Evolutionary conservation across 2,888 invertebrate species (phyloP), one percentile per base, ranked within the genome.

Genomic region (Apomyelois bistriatella): DNA sequence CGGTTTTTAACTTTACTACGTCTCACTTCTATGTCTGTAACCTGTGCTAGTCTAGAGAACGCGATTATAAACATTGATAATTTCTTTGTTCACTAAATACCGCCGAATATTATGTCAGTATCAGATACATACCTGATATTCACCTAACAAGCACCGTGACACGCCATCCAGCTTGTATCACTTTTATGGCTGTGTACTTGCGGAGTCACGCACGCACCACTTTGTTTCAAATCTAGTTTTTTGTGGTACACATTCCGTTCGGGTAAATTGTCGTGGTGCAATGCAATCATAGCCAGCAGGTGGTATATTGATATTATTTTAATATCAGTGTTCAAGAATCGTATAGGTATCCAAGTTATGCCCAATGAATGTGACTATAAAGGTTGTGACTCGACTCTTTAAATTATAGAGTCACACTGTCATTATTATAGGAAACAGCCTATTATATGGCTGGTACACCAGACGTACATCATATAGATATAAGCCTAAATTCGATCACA

Each of bases 221-320:
- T 43, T 43, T 43, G 42, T 43, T 3, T 30, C n/a, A 43, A 12
- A 43, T 43, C 43, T 43, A 43, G 43, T 43, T 43, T 22, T 43
- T 30, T 43, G 42, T 6, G 3, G 13, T 38, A 38, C 17, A 43
- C 43, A 43, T 43, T 43, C 43, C 43, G 43, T 30, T 43, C 28
- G 3, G 30, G 12, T 30, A 28, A 43, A 43, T 43, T 32, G 13
- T 13, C 30, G 43, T 43, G 30, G 8, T 43, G 30, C 13, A 43
- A 43, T 43, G 22, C 15, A n/a, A n/a, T n/a, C n/a, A n/a, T n/a
- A n/a, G n/a, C n/a, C n/a, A n/a, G n/a, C n/a, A 38, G 5, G 15
- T 38, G 36, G 22, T 22, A n/a, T 22, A 22, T 22, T 22, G 22
- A 22, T 3, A 22, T 22, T 22, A 22, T 22, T 22, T 22, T 22